phyloP scores from a whole-genome alignment of 2,888 invertebrate genomes.

The Ennomos fuscantarius region DNA sequence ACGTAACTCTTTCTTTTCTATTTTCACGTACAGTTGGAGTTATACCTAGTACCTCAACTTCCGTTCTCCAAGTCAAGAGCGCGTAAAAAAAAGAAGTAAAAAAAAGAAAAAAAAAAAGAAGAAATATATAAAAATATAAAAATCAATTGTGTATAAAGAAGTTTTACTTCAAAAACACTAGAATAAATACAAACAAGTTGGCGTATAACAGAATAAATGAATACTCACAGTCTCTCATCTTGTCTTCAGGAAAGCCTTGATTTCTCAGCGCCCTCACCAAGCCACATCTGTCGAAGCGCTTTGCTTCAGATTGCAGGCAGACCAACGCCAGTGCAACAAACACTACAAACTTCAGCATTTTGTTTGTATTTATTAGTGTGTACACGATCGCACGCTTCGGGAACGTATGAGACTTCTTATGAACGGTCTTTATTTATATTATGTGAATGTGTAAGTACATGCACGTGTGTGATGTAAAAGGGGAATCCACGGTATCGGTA shows the following conservation, averaged over 20 bases:
- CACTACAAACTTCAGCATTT: slow-evolving; percentile 40
- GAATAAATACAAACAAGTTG: no score
- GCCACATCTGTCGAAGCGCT: slow-evolving; percentile 52
- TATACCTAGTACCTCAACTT: no score
- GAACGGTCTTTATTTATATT: slow-evolving; percentile 30
- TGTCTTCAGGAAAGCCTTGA: slow-evolving; percentile 55
- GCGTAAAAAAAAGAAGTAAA: not conserved
- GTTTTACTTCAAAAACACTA: no score
- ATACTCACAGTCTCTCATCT: slow-evolving; percentile 60
- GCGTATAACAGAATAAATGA: no score
- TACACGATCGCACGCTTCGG: slow-evolving; percentile 3
- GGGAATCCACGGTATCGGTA: slow-evolving; percentile 33
- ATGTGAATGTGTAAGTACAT: no score
- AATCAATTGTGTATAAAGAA: no score
- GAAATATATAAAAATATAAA: no score
- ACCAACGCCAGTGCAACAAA: slow-evolving; percentile 32
- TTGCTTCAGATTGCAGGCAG: slow-evolving; percentile 40
- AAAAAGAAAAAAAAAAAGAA: not conserved
- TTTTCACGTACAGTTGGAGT: no score
- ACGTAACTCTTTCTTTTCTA: no score
- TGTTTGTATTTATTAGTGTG: slow-evolving; percentile 1
- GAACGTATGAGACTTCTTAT: slow-evolving; percentile 10
- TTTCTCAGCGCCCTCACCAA: slow-evolving; percentile 52
- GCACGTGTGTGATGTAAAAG: slow-evolving; percentile 17
- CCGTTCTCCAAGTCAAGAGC: no score